Conservation (phyloP, 2,113 vertebrate species). For the Isichthys henryi region DNA sequence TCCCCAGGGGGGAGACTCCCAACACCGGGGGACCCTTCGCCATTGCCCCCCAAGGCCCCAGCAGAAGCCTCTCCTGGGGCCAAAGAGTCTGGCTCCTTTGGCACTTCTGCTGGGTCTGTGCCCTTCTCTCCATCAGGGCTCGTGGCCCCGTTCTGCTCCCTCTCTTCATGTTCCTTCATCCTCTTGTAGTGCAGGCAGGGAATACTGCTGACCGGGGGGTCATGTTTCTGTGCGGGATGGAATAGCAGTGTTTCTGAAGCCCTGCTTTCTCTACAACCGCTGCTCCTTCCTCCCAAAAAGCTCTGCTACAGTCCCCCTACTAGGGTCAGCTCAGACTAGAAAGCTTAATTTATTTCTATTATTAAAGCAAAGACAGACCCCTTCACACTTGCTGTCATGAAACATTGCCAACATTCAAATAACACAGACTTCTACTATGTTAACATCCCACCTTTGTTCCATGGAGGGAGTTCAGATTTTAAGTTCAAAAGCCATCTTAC, state of each 20-base stretch:
- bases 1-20: conserved; percentile 35
- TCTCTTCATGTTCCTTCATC: conserved; percentile 91
- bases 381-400: background rate
- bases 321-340: background rate
- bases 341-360: too few relatives aligned
- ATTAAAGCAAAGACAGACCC: too few relatives aligned
- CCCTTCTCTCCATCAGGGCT: conserved; percentile 55
- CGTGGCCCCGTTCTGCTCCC: conserved; percentile 75
- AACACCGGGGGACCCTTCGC: conserved; percentile 1
- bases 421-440: background rate
- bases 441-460: background rate
- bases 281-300: background rate
- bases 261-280: too few relatives aligned
- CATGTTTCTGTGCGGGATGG: conserved; percentile 77
- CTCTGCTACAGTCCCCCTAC: background rate
- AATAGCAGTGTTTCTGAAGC: background rate
- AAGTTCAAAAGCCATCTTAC: conserved; percentile 52
- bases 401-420: background rate
- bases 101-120: conserved; percentile 56
- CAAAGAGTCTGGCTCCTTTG: conserved; percentile 67
- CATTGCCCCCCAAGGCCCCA: conserved; percentile 41
- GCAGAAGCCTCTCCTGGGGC: conserved; percentile 45
- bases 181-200: conserved; percentile 97
- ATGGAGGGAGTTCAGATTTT: background rate
- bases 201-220: conserved; percentile 93